phyloP scores from a whole-genome alignment of 2,888 invertebrate genomes.

The Noctua janthe region DNA sequence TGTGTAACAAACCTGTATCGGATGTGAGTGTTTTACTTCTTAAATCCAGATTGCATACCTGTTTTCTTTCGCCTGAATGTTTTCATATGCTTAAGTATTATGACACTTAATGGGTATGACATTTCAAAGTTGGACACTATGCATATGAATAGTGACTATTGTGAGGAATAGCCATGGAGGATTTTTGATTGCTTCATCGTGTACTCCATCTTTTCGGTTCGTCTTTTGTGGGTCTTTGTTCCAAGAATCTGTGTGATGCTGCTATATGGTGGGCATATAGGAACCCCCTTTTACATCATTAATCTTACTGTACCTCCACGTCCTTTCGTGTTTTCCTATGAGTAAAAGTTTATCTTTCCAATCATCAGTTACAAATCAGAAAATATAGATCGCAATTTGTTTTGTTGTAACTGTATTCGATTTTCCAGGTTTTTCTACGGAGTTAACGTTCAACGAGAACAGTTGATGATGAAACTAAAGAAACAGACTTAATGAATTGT shows the following conservation, averaged over 20 bases:
- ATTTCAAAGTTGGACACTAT: neutral
- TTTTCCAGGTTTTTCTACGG: neutral
- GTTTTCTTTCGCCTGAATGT: conserved; percentile 27
- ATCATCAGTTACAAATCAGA: neutral
- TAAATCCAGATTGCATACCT: conserved; percentile 27
- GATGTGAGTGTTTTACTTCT: conserved; percentile 23
- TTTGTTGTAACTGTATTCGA: neutral
- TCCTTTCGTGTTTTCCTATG: neutral
- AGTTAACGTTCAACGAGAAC: neutral
- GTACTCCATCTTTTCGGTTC: neutral
- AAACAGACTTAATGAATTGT: conserved; percentile 6
- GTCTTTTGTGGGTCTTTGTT: neutral
- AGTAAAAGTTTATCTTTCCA: neutral
- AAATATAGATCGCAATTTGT: neutral
- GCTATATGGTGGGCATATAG: neutral
- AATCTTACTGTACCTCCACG: neutral
- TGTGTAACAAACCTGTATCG: conserved; percentile 39
- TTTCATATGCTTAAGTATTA: conserved; percentile 8
- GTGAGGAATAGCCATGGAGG: neutral
- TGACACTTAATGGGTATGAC: neutral
- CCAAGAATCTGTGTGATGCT: conserved; percentile 1
- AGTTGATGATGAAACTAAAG: conserved; percentile 1
- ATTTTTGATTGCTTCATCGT: neutral
- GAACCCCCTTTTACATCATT: neutral
- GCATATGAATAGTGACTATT: neutral